Base-by-base conservation (phyloP, 2,888 invertebrate species). In the Melanargia galathea region DNA sequence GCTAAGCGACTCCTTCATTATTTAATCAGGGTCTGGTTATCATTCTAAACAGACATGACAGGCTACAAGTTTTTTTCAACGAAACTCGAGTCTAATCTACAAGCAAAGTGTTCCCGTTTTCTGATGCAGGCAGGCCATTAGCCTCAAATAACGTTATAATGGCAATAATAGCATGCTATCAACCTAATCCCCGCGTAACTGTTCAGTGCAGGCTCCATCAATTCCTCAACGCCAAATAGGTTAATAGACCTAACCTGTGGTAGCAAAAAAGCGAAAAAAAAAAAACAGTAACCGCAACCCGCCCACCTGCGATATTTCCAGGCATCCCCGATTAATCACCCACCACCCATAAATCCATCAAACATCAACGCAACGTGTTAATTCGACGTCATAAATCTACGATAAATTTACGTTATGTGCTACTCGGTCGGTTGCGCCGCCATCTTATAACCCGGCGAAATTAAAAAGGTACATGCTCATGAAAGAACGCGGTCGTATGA, bases 321-420 rank as follows among this genome's bases (percentile, higher is more conserved):
- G 81, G 81, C 84, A 84, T 81, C 70, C 77, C 76, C 78, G 76
- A 86, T 86, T 85, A 81, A 82, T 83, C 81, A 73, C 79, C 76
- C 48, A 75, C 80, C 78, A 80, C 75, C 78, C 74, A 87, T 90
- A 90, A 88, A 90, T 90, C 89, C 83, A 84, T 90, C 89, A 84
- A 73, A 73, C 73, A 72, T 78, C 85, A 83, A 80, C 78, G 73
- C 75, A 81, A 86, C 81, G 81, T 85, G 83, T 84, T 87, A 86
- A 88, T 86, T 79, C 78, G 78, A 77, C 64, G 70, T 73, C 78
- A 87, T 88, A 87, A 88, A 89, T 90, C 85, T 79, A 63, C 57
- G 58, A 71, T 74, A 76, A 78, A 87, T 86, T 87, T 86, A 87
- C 81, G 83, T 84, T 86, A 86, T 83, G 73, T 84, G 81, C 75